Conservation (phyloP, 2,113 vertebrate species). For the Morone saxatilis region DNA sequence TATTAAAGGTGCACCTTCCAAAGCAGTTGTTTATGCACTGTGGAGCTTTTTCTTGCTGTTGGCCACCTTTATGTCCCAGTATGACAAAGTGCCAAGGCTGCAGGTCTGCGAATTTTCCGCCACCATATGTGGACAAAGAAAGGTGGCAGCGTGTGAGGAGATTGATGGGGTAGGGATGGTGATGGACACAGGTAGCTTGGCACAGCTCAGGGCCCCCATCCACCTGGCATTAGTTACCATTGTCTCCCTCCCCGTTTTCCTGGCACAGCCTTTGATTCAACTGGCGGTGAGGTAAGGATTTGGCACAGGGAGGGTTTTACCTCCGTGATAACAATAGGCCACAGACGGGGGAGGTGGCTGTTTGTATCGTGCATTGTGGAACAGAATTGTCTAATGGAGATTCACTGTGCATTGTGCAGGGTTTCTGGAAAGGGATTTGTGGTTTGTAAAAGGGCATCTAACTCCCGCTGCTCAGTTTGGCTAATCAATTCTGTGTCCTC, state of each 20-base stretch:
- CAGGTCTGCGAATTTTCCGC: conserved; percentile 62
- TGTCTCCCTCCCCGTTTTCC: conserved; percentile 60
- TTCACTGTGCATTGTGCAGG: conserved; percentile 65
- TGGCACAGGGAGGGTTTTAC: conserved; percentile 69
- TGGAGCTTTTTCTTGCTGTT: conserved; percentile 60
- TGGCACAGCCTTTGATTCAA: conserved; percentile 72
- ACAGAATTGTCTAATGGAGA: conserved; percentile 68
- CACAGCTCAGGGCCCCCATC: conserved; percentile 51
- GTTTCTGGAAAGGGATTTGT: conserved; percentile 68
- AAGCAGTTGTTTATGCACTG: conserved; percentile 62
- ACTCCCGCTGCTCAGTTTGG: conserved; percentile 52
- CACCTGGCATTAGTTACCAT: conserved; percentile 71
- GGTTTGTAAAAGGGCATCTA: conserved; percentile 67
- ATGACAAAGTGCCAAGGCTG: conserved; percentile 66
- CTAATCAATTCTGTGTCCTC: conserved; percentile 64
- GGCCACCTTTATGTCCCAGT: conserved; percentile 62
- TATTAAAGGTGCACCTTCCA: conserved; percentile 31
- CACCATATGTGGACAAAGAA: conserved; percentile 67
- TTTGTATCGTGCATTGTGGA: conserved; percentile 63
- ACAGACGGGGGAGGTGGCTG: conserved; percentile 53
- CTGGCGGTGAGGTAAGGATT: conserved; percentile 73
- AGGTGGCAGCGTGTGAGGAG: conserved; percentile 60
- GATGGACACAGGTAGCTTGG: conserved; percentile 70
- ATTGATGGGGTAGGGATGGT: conserved; percentile 52
- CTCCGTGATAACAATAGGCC: conserved; percentile 73